Base-by-base conservation (phyloP, 2,113 vertebrate genomes). In the Trogon surrucura region DNA sequence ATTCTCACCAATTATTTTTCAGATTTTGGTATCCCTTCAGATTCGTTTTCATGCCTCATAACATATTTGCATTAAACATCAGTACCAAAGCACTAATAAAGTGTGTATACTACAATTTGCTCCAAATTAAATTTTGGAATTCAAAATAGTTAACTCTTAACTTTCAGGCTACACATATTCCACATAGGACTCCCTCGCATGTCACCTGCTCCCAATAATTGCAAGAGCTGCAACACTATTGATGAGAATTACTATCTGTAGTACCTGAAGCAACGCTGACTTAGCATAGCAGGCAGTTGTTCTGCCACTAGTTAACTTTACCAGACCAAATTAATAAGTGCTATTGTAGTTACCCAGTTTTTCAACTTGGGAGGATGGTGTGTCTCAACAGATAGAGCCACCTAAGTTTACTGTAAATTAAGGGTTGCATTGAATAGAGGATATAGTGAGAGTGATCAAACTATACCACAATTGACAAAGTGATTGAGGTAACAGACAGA, bases 61-160 rank as follows among this genome's bases (percentile, higher is more conserved):
- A 70, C 16, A 56, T 23, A 69, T 6, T n/a, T 0, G 2, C 18
- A 19, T 51, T 60, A 84, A 62, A 11, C 70, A 91, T 36, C 29
- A 80, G 21, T 71, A 80, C 15, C 9, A 75, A 69, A 77, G 30
- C 20, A 48, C 11, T 56, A 81, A 78, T 20, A 38, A 80, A 67
- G 10, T 0, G 0, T 7, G 27, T 23, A 58, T 29, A 64, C 50
- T 45, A 54, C n/a, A 50, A 64, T 38, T 32, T 16, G 15, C 22
- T 80, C 11, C 27, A 45, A 51, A 17, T 50, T n/a, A 34, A 26
- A 50, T 62, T 79, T 16, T 34, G 13, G 7, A 79, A 90, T 45
- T 67, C 25, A 80, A 73, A 77, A 54, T 1, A 77, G 13, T 41
- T 80, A 71, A 41, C 29, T 56, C 36, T 61, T 13, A 69, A 41